Percentiles rank a stretch among this genome's conserved stretches.
Conservation (phyloP, 1,140 invertebrate genomes). For the Drosophila virilis region DNA sequence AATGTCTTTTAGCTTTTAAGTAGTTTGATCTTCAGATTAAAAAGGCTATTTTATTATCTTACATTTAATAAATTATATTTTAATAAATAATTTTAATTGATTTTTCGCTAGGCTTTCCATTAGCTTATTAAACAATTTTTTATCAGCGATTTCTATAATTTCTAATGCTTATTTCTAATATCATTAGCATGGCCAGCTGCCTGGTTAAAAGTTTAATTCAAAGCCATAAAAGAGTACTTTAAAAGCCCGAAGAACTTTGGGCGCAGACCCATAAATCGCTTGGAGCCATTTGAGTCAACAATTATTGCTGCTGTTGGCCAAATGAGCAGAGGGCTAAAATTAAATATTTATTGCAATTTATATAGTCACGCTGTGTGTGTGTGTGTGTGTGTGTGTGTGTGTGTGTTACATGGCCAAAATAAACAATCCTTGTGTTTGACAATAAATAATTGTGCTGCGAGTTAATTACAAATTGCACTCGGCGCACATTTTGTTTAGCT, state of each 20-base stretch:
- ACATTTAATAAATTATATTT: no score
- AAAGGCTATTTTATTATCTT: no score
- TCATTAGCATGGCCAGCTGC: no score
- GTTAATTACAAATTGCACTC: conserved; percentile 79
- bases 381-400: conserved; percentile 13
- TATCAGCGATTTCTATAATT: no score
- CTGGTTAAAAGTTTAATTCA: no score
- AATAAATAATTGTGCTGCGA: conserved; percentile 76
- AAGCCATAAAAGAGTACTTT: neutral
- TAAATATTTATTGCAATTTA: conserved; percentile 71
- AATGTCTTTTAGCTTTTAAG: no score
- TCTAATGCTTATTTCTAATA: no score
- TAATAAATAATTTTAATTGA: no score
- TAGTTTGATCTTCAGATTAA: no score
- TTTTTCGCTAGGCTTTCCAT: no score
- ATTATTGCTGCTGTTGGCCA: neutral
- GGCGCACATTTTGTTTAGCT: conserved; percentile 68
- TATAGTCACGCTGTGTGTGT: conserved; percentile 10
- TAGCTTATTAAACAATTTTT: no score
- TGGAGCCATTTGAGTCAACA: neutral
- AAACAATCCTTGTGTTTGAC: conserved; percentile 62
- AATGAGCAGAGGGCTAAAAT: conserved; percentile 31
- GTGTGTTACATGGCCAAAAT: conserved; percentile 62
- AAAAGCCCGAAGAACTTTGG: neutral
- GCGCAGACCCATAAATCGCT: conserved; percentile 4